A percentile compares a stretch with the other conserved stretches of the same genome.
Conservation (phyloP, 2,888 invertebrate genomes). For the Callimorpha dominula region DNA sequence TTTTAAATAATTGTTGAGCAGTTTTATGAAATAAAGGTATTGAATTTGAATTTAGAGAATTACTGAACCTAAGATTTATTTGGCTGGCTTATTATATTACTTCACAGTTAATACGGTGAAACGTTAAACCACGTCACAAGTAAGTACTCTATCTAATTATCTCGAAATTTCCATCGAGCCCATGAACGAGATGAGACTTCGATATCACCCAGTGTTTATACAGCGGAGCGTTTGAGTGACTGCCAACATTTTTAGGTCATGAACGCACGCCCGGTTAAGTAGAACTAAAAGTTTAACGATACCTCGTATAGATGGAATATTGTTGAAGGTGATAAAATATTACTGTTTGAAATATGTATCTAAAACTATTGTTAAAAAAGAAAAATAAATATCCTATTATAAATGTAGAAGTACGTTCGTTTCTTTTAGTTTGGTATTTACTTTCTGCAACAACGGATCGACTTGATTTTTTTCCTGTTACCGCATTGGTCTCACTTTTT, state of each 20-base stretch:
- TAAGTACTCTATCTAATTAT: conserved; percentile 18
- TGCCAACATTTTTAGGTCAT: conserved; percentile 80
- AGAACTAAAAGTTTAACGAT: conserved; percentile 68
- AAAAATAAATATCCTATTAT: background rate
- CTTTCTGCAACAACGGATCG: background rate
- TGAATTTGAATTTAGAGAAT: too few species aligned
- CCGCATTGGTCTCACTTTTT: background rate
- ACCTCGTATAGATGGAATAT: conserved; percentile 39
- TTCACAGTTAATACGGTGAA: background rate
- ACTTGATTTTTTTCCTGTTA: background rate
- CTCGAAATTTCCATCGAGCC: conserved; percentile 28
- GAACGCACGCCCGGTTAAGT: conserved; percentile 70
- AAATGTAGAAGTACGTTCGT: background rate
- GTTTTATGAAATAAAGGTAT: too few species aligned
- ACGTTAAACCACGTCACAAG: background rate
- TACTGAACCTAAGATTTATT: too few species aligned
- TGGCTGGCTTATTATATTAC: too few species aligned
- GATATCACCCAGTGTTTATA: conserved; percentile 65
- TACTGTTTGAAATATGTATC: background rate
- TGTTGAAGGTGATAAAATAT: conserved; percentile 33
- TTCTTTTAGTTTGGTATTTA: background rate
- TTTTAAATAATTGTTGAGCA: too few species aligned
- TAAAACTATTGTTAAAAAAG: background rate
- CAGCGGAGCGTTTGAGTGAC: conserved; percentile 63
- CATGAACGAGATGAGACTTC: conserved; percentile 24